Base-by-base conservation (phyloP, 2,797 vertebrate species). In the Urocyon cinereoargenteus region DNA sequence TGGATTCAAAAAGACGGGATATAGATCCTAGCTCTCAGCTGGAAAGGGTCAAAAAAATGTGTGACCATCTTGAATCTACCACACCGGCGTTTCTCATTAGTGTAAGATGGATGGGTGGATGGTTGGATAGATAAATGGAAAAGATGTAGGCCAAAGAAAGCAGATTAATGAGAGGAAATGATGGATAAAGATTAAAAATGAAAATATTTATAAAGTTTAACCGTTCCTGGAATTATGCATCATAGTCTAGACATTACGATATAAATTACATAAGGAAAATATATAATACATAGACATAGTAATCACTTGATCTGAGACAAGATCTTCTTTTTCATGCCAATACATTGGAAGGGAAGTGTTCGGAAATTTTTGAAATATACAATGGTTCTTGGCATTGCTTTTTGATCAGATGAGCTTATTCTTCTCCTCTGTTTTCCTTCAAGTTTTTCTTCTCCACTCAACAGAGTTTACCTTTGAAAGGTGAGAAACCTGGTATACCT, bases 381-480 rank as follows among this genome's bases (percentile, higher is more conserved):
- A 91, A 61, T 51, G 73, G 3, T 66, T 59, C 24, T 82, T 79
- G 34, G 5, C 13, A 26, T 26, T 77, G 87, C 7, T 28, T 90
- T 78, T 84, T 73, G 53, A 53, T 77, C 61, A 79, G 14, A 22
- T 92, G 82, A 51, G 24, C 53, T n/a, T 57, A 73, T 70, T 95
- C 57, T 87, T 68, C n/a, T 81, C 36, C 34, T 11, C 3, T 59
- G 11, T 78, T 86, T 96, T 83, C 10, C 72, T 84, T 90, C 28
- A 64, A 78, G 24, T 84, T 36, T 83, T 97, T 95, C 45, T 88
- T 81, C 21, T 93, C 22, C 12, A 84, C 21, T 95, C 85, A 81
- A 84, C 21, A 72, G 9, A 59, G 9, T 61, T 88, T 90, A 53
- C 28, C 72, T 93, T 83, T 84, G 53, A 85, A 86, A 96, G 62